These are phyloP conservation scores for Acrossocheilus wenchowensis DNA, from an alignment of 2,797 vertebrate genomes.

Conservation along the genomic window DNA sequence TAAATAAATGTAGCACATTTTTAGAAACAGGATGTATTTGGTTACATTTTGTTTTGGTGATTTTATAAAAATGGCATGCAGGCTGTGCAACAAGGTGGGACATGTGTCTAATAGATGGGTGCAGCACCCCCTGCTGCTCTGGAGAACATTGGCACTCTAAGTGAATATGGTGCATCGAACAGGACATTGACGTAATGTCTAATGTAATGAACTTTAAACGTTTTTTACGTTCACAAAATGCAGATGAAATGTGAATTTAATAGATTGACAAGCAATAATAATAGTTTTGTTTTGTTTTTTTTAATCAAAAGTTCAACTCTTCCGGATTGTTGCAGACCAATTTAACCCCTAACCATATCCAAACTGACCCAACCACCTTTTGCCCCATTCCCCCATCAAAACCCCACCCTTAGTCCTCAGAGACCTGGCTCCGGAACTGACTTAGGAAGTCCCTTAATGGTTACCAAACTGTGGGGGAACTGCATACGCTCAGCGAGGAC, in stretches of 20 bases:
- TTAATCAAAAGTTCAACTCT: not conserved
- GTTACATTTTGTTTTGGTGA: not conserved
- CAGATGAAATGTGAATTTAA: not conserved
- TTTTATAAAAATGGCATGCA: not conserved
- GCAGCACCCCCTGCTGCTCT: not conserved
- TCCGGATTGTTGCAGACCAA: not conserved
- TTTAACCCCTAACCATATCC: constrained; percentile 12
- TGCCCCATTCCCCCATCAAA: constrained; percentile 14
- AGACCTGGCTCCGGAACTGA: constrained; percentile 80
- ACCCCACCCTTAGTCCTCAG: constrained; percentile 64
- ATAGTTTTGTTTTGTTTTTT: not conserved
- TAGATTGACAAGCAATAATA: not conserved
- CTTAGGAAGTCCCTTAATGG: constrained; percentile 88
- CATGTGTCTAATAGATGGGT: not conserved
- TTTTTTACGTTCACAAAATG: not conserved
- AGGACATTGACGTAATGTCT: not conserved
- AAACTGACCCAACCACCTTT: constrained; percentile 7
- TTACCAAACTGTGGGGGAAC: constrained; percentile 87
- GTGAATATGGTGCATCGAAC: not conserved
- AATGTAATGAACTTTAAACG: not conserved
- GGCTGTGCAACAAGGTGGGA: not conserved
- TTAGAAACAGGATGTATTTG: not conserved
- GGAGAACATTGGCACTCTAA: not conserved
- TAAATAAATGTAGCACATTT: not conserved
- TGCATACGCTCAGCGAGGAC: constrained; percentile 76